A percentile compares a stretch with the other conserved stretches of the same genome.
Evolutionary conservation across 2,113 vertebrate species (phyloP).

Genomic region (Callospermophilus lateralis): DNA sequence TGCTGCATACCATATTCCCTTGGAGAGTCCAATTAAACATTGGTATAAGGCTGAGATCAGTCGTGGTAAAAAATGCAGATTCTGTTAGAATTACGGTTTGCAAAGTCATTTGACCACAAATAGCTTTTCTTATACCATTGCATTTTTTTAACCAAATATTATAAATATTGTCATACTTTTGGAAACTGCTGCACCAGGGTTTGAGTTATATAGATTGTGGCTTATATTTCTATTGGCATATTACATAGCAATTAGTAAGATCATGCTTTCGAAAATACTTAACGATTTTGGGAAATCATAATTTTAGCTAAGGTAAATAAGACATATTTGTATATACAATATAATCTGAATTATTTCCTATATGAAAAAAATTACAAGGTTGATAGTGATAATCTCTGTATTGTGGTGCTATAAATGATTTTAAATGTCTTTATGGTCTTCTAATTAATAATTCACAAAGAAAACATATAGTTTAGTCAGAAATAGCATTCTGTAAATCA

Average conservation of each 20-base stretch:
- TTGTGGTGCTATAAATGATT: not conserved
- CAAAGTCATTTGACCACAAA: not conserved
- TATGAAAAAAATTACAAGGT: not conserved
- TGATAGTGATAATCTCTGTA: not conserved
- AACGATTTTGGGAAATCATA: not conserved
- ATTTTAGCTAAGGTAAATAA: conserved; percentile 39
- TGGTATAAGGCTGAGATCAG: conserved; percentile 18
- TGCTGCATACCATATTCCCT: not conserved
- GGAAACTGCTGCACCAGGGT: not conserved
- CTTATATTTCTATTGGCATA: conserved; percentile 22
- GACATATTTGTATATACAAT: conserved; percentile 27
- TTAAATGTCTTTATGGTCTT: conserved; percentile 20
- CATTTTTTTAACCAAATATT: conserved; percentile 19
- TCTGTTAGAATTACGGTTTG: conserved; percentile 5
- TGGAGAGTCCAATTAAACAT: not conserved
- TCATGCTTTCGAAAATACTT: not conserved
- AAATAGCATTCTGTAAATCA: conserved; percentile 26
- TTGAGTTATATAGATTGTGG: not conserved
- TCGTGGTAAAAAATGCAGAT: conserved; percentile 48
- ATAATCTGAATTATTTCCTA: not conserved
- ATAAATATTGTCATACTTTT: not conserved
- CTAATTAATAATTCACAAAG: conserved; percentile 20
- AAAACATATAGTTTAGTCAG: conserved; percentile 45
- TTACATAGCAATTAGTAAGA: conserved; percentile 27
- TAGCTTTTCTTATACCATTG: not conserved